These are phyloP conservation scores for Danionella cerebrum DNA, from an alignment of 2,113 vertebrate genomes.

Conservation along the genomic window DNA sequence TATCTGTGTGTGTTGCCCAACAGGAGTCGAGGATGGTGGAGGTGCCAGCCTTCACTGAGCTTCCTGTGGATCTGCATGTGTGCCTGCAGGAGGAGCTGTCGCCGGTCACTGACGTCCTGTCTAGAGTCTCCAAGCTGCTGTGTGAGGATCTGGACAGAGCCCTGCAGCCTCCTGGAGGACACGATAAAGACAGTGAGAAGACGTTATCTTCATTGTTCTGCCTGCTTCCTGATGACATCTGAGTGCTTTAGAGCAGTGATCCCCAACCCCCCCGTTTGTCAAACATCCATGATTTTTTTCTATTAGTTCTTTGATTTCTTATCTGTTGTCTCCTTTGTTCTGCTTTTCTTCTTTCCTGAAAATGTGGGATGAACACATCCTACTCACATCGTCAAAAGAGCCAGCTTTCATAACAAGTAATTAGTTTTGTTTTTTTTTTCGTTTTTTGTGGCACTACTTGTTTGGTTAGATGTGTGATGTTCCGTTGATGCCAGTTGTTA, in stretches of 20 bases:
- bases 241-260: neutral
- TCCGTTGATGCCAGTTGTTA: no score
- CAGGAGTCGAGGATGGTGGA: conserved; percentile 60
- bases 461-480: no score
- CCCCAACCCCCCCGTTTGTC: neutral
- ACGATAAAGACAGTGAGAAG: conserved; percentile 56
- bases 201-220: neutral
- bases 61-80: conserved; percentile 44
- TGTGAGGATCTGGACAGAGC: conserved; percentile 66
- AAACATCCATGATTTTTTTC: no score
- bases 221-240: neutral
- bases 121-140: conserved; percentile 63
- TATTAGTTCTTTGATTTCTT: no score
- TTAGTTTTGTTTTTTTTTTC: no score
- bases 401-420: no score
- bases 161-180: conserved; percentile 50
- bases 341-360: no score
- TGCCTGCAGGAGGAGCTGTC: conserved; percentile 51
- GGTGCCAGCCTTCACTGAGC: conserved; percentile 46
- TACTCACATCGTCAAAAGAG: no score
- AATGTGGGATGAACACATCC: no score
- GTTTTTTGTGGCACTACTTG: no score
- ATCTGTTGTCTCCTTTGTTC: no score
- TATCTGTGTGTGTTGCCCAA: neutral
- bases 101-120: conserved; percentile 57